Conservation (phyloP, 2,113 vertebrate genomes). For the Corythoichthys haematopterus region DNA sequence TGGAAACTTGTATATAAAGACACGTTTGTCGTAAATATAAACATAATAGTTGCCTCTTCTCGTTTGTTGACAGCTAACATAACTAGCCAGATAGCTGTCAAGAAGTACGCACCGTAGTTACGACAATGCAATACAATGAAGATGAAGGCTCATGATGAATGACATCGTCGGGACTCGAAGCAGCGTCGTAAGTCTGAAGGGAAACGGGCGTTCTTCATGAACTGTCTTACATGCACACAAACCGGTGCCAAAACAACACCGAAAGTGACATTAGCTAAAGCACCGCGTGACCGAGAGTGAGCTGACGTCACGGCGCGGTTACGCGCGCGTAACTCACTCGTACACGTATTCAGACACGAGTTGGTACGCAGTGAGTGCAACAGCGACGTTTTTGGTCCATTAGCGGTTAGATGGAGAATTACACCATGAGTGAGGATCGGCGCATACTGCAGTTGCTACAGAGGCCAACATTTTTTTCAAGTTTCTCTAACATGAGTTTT, state of each 20-base stretch:
- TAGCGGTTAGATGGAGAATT: not conserved
- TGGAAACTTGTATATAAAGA: not conserved
- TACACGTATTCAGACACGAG: not conserved
- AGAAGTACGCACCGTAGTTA: not conserved
- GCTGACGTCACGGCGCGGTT: not conserved
- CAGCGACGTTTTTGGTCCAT: not conserved
- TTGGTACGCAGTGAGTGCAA: not conserved
- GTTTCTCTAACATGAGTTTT: too few relatives aligned
- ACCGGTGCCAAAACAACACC: not conserved
- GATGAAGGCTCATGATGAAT: not conserved
- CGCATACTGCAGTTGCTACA: too few relatives aligned
- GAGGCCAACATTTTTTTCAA: too few relatives aligned
- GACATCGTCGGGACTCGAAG: not conserved
- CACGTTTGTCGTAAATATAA: not conserved
- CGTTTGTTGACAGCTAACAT: not conserved
- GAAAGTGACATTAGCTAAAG: not conserved
- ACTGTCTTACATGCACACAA: not conserved
- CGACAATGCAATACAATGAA: not conserved
- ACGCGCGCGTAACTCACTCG: not conserved
- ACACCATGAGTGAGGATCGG: not conserved
- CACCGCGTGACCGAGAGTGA: not conserved
- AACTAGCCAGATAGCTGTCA: not conserved
- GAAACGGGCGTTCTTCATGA: not conserved
- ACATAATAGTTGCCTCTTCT: not conserved
- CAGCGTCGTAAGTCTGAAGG: not conserved